Evolutionary conservation across 1,140 invertebrate genomes (phyloP).

Genomic region (Magallana angulata): DNA sequence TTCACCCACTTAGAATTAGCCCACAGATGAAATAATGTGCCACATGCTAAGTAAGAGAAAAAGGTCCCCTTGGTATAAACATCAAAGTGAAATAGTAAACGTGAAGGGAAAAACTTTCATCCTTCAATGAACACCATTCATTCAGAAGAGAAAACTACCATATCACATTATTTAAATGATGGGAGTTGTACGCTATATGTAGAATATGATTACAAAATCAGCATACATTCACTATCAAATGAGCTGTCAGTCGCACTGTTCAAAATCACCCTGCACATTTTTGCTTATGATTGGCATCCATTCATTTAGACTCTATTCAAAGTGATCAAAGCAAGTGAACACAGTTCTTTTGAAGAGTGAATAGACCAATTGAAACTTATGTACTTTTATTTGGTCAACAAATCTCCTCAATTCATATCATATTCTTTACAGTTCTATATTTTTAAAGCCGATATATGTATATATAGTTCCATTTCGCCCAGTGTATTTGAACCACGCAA

Average conservation of each 20-base stretch:
- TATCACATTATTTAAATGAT: slow-evolving; percentile 26
- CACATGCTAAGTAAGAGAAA: slow-evolving; percentile 9
- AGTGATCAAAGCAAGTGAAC: background rate
- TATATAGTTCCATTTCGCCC: too few relatives aligned
- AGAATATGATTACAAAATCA: slow-evolving; percentile 21
- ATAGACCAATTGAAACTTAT: background rate
- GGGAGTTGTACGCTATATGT: background rate
- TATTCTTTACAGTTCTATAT: too few relatives aligned
- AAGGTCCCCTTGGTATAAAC: slow-evolving; percentile 23
- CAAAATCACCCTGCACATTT: background rate
- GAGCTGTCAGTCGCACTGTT: background rate
- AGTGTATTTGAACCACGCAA: too few relatives aligned
- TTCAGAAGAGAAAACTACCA: slow-evolving; percentile 21
- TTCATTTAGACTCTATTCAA: background rate
- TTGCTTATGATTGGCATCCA: slow-evolving; percentile 5
- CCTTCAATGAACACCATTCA: slow-evolving; percentile 32
- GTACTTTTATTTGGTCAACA: background rate
- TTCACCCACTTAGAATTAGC: slow-evolving; percentile 17
- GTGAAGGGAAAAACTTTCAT: slow-evolving; percentile 16
- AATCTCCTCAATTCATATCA: background rate
- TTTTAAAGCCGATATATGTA: too few relatives aligned
- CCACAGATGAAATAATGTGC: background rate
- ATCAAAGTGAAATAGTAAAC: slow-evolving; percentile 21
- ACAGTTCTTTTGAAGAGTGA: background rate
- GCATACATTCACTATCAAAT: background rate